Conservation (phyloP, 2,113 vertebrate genomes). For the Poicephalus gulielmi region DNA sequence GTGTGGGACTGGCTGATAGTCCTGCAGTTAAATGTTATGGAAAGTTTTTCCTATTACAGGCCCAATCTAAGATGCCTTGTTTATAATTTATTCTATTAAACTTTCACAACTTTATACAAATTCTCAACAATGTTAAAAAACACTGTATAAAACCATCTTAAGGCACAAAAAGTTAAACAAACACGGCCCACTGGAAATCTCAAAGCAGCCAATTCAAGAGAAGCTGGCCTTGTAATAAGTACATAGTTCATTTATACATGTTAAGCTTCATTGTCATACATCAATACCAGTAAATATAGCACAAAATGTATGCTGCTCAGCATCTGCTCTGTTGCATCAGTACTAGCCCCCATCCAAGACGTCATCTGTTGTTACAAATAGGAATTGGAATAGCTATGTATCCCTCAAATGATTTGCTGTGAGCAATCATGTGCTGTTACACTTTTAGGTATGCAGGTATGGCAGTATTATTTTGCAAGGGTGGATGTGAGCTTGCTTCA, state of each 20-base stretch:
- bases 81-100: conserved; percentile 8
- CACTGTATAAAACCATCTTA: conserved; percentile 37
- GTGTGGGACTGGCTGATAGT: background rate
- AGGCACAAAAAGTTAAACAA: conserved; percentile 49
- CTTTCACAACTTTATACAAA: conserved; percentile 29
- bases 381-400: background rate
- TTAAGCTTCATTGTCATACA: background rate
- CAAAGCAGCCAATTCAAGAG: conserved; percentile 38
- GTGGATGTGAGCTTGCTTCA: background rate
- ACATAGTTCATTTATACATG: background rate
- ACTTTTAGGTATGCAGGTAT: background rate
- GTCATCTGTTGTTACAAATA: background rate
- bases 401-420: background rate
- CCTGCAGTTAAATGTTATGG: background rate
- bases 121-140: conserved; percentile 1
- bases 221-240: conserved; percentile 30
- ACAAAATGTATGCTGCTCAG: background rate
- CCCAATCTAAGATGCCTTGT: background rate
- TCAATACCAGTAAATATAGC: background rate
- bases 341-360: background rate
- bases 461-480: background rate
- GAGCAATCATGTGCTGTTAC: background rate
- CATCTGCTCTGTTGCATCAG: background rate
- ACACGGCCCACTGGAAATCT: background rate
- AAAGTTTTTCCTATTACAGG: background rate